Conservation (phyloP, 2,888 invertebrate species). For the Nephrotoma appendiculata region DNA sequence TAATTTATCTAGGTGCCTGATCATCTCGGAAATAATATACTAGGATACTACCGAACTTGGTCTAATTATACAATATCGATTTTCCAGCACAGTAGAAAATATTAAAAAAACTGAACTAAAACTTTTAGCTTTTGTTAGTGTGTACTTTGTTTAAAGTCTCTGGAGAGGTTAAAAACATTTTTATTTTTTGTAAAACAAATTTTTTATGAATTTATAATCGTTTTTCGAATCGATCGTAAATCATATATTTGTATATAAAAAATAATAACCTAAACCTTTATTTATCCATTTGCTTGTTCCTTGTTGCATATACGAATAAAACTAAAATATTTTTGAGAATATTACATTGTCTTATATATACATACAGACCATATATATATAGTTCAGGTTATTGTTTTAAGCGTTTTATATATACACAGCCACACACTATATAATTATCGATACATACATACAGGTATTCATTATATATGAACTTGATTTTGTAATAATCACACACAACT, state of each 20-base stretch:
- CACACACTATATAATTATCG: not conserved
- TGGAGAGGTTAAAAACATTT: not conserved
- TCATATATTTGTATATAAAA: not conserved
- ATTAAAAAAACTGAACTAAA: not conserved
- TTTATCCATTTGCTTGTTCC: not conserved
- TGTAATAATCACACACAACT: not conserved
- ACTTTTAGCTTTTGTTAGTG: not conserved
- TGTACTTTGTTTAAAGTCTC: not conserved
- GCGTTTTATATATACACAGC: not conserved
- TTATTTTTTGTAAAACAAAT: not conserved
- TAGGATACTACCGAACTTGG: not conserved
- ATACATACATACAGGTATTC: not conserved
- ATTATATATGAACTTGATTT: not conserved
- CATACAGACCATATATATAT: not conserved
- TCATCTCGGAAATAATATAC: too few relatives aligned
- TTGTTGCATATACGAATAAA: not conserved
- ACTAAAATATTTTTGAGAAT: not conserved
- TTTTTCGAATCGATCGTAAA: conserved; percentile 3
- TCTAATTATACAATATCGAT: not conserved
- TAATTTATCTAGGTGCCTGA: not conserved
- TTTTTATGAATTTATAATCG: conserved; percentile 4
- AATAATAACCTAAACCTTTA: not conserved
- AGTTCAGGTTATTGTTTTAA: not conserved
- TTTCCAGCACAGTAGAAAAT: not conserved
- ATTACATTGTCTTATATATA: not conserved